These are phyloP conservation scores for Telenomus remus DNA, from an alignment of 1,140 invertebrate genomes.

Conservation along the genomic window DNA sequence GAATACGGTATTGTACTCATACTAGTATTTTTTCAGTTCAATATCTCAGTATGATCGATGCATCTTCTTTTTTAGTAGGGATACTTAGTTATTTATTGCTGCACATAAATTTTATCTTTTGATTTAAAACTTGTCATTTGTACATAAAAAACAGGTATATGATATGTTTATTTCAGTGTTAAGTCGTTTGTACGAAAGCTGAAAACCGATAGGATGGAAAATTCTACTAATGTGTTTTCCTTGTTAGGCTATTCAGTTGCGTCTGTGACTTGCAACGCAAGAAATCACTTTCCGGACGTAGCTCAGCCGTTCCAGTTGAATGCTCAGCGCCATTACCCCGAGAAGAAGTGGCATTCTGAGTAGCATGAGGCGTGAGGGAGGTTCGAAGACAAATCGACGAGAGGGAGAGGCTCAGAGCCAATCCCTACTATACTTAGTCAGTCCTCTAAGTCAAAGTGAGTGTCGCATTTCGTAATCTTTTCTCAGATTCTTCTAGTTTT, in stretches of 20 bases:
- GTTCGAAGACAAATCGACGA: conserved; percentile 92
- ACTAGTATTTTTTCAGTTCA: too few species aligned
- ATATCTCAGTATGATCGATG: too few species aligned
- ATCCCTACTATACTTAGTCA: conserved; percentile 96
- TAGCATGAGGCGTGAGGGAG: conserved; percentile 93
- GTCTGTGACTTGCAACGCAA: conserved; percentile 86
- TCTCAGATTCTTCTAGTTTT: too few species aligned
- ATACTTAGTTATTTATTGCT: too few species aligned
- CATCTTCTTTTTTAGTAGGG: too few species aligned
- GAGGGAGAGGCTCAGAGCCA: conserved; percentile 92
- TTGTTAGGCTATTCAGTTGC: conserved; percentile 81
- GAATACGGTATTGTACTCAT: too few species aligned
- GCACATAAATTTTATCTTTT: too few species aligned
- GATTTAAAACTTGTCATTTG: too few species aligned
- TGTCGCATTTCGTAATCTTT: conserved; percentile 36
- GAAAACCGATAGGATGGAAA: neutral
- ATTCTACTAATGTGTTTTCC: conserved; percentile 53
- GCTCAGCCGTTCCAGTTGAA: conserved; percentile 82
- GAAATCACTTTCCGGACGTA: conserved; percentile 96
- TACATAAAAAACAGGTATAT: too few species aligned
- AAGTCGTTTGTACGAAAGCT: neutral
- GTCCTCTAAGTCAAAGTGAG: conserved; percentile 97
- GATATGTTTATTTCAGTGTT: neutral
- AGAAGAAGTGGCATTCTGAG: conserved; percentile 95
- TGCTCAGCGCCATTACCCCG: conserved; percentile 89